A percentile compares a stretch with the other conserved stretches of the same genome.
Conservation (phyloP, 2,888 invertebrate genomes). For the Pachydiplax longipennis region DNA sequence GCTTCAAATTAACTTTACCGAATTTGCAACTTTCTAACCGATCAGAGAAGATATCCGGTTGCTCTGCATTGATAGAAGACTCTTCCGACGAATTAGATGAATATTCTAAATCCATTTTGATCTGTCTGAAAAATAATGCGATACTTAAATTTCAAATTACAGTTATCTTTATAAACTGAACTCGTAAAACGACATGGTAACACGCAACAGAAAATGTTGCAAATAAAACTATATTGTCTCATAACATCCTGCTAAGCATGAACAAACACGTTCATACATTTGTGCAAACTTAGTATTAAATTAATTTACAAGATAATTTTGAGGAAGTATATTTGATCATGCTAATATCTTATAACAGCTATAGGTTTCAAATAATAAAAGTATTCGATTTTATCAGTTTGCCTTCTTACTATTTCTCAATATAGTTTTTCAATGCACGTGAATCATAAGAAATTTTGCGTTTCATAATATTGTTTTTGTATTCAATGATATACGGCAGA, state of each 20-base stretch:
- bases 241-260: background rate
- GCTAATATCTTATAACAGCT: background rate
- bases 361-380: background rate
- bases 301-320: background rate
- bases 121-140: background rate
- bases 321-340: background rate
- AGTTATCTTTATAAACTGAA: background rate
- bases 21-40: constrained; percentile 54
- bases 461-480: constrained; percentile 12
- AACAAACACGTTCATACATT: background rate
- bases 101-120: constrained; percentile 50
- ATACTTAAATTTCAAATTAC: background rate
- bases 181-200: too few relatives aligned
- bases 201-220: too few relatives aligned
- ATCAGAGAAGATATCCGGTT: constrained; percentile 48
- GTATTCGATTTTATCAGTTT: background rate
- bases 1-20: constrained; percentile 69
- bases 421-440: background rate
- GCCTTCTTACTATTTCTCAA: background rate
- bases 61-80: constrained; percentile 48
- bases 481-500: constrained; percentile 39
- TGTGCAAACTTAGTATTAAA: background rate
- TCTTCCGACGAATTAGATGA: constrained; percentile 50
- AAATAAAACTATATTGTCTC: too few relatives aligned
- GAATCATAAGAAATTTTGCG: background rate